Base-by-base conservation (phyloP, 2,797 vertebrate genomes). In the Tiaroga cobitis region DNA sequence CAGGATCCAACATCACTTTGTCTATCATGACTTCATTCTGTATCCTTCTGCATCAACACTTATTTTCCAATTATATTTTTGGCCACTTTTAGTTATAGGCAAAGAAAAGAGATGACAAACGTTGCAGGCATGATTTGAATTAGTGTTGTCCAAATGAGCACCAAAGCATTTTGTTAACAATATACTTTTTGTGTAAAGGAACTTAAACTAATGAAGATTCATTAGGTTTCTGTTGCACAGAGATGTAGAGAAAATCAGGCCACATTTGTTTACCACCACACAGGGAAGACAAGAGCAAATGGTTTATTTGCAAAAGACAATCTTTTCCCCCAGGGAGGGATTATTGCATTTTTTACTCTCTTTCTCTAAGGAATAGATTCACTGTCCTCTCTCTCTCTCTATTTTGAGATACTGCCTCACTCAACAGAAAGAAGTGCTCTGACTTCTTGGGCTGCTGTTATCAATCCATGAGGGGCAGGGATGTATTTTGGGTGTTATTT, bases 401-500 rank as follows among this genome's bases (percentile, higher is more conserved):
- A 7, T 24, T 56, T 8, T 39, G n/a, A 59, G 32, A 85, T 80
- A 24, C 59, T 61, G 16, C n/a, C 43, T 88, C 70, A 56, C 59
- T 84, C 79, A 84, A 86, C 46, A 84, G 43, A 59, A 88, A 32
- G 46, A 77, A 81, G 34, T 49, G 61, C 16, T 26, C 68, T 26
- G 65, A 72, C 83, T 37, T 59, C 49, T 54, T 59, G 76, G 87
- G 37, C 32, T 77, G 56, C 43, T 67, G 63, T 74, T 69, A 81
- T 86, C 81, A 84, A 10, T 69, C 65, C 78, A 41, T 43, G 49
- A 65, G 51, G 51, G 26, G 61, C 49, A 76, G 59, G 67, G 81
- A 75, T 85, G 73, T 83, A 82, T 74, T 85, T 74, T 85, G 56
- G 49, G 41, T 80, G 46, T 70, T 87, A 76, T 39, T 69, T 77